These are phyloP conservation scores for Gambusia holbrooki DNA, from an alignment of 2,113 vertebrate species.

Conservation along the genomic window DNA sequence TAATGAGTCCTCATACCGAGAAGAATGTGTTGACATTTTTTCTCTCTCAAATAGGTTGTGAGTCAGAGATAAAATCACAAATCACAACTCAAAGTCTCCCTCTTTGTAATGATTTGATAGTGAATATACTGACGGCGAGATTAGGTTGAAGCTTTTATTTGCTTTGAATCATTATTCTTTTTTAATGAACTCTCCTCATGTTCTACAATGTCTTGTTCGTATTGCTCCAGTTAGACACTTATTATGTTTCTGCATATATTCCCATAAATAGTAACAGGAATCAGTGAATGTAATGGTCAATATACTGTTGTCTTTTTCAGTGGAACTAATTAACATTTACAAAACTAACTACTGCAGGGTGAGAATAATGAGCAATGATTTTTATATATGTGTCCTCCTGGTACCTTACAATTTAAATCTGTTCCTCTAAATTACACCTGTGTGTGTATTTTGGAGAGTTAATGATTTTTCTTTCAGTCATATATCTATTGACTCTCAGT, in stretches of 20 bases:
- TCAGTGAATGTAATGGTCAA: slow-evolving; percentile 17
- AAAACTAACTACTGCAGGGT: slow-evolving; percentile 1
- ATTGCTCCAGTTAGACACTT: slow-evolving; percentile 24
- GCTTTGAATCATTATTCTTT: slow-evolving; percentile 7
- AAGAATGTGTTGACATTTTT: slow-evolving; percentile 28
- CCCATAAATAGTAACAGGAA: background rate
- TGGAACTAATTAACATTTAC: background rate
- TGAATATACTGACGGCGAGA: slow-evolving; percentile 10
- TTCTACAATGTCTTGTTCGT: slow-evolving; percentile 16
- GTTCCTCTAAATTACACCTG: background rate
- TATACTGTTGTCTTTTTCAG: slow-evolving; percentile 3
- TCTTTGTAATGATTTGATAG: slow-evolving; percentile 20
- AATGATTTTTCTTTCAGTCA: background rate
- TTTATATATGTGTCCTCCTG: background rate
- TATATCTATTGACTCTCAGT: slow-evolving; percentile 5
- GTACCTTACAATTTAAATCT: background rate
- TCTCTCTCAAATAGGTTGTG: slow-evolving; percentile 30
- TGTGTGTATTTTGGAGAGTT: background rate
- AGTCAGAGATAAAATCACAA: slow-evolving; percentile 26
- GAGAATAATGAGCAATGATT: background rate
- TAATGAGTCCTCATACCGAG: slow-evolving; percentile 48
- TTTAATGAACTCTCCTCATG: slow-evolving; percentile 47
- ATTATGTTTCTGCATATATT: slow-evolving; percentile 40
- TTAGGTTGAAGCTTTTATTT: background rate
- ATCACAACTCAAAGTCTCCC: slow-evolving; percentile 24